A percentile compares a stretch with the other conserved stretches of the same genome.
Conservation (phyloP, 2,797 vertebrate species). For the Chiloscyllium punctatum region DNA sequence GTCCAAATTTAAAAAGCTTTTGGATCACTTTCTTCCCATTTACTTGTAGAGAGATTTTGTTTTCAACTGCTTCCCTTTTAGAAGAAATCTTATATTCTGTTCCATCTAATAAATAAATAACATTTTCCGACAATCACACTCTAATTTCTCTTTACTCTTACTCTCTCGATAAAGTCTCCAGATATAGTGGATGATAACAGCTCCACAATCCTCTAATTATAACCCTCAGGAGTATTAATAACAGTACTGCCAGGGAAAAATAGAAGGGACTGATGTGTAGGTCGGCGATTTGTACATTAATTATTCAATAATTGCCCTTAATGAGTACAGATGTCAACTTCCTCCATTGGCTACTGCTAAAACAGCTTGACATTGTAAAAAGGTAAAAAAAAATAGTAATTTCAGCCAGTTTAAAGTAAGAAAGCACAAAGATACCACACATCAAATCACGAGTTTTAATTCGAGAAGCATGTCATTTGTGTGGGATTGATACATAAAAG, state of each 20-base stretch:
- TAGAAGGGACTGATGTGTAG: conserved; percentile 10
- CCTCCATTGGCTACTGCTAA: neutral
- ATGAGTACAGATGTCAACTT: conserved; percentile 26
- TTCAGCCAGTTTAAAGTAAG: neutral
- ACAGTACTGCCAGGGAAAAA: conserved; percentile 22
- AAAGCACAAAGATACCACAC: neutral
- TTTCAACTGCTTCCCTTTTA: neutral
- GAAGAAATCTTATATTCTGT: neutral
- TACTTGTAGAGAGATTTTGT: neutral
- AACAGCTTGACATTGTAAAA: neutral
- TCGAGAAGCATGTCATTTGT: conserved; percentile 7
- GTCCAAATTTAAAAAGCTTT: neutral
- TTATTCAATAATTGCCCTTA: conserved; percentile 32
- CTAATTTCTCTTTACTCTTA: neutral
- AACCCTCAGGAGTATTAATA: conserved; percentile 20
- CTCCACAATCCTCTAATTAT: conserved; percentile 22
- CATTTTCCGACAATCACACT: neutral
- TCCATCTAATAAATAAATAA: conserved; percentile 24
- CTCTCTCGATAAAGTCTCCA: neutral
- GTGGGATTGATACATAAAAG: conserved; percentile 28
- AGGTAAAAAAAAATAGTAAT: neutral
- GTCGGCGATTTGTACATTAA: conserved; percentile 19
- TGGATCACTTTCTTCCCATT: neutral
- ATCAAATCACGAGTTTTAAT: neutral
- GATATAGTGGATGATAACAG: conserved; percentile 24